A percentile compares a stretch with the other conserved stretches of the same genome.
phyloP scores from a whole-genome alignment of 2,113 vertebrate genomes.

The Cnemophilus loriae region DNA sequence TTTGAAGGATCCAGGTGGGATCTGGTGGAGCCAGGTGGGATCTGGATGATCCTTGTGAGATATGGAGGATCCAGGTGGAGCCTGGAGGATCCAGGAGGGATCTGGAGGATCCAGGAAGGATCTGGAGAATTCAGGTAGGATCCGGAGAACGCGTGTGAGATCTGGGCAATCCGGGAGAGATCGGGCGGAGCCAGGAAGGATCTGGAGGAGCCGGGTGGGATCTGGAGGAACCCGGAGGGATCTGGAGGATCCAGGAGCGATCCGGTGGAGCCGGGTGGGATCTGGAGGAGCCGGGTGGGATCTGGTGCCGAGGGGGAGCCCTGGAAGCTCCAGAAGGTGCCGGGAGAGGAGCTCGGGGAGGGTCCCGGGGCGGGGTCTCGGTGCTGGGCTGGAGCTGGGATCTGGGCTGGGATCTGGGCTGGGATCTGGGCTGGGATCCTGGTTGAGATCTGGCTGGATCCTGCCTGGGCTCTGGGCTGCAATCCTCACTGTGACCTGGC shows the following conservation, averaged over 20 bases:
- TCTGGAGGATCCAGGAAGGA: background rate
- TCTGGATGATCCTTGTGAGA: too few species aligned
- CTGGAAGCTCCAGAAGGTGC: slow-evolving; percentile 69
- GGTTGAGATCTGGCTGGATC: too few species aligned
- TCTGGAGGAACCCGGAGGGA: background rate
- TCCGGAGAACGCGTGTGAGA: background rate
- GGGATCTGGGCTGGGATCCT: too few species aligned
- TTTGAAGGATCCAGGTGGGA: too few species aligned
- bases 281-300: background rate
- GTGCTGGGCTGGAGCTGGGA: background rate
- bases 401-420: background rate
- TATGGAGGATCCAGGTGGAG: background rate
- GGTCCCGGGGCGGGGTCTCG: slow-evolving; percentile 30
- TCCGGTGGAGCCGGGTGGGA: too few species aligned
- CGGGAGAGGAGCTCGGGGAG: slow-evolving; percentile 56
- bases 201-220: background rate
- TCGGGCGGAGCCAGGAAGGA: too few species aligned
- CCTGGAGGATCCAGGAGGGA: background rate
- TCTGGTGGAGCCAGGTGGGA: background rate
- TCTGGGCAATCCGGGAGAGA: too few species aligned
- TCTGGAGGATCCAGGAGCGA: too few species aligned
- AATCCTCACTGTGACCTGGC: too few species aligned
- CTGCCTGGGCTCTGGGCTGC: too few species aligned
- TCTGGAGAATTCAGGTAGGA: background rate
- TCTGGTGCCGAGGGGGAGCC: slow-evolving; percentile 50